Evolutionary conservation across 2,113 vertebrate species (phyloP), one percentile per base, ranked within the genome.

Genomic region (Hiodon tergisus): DNA sequence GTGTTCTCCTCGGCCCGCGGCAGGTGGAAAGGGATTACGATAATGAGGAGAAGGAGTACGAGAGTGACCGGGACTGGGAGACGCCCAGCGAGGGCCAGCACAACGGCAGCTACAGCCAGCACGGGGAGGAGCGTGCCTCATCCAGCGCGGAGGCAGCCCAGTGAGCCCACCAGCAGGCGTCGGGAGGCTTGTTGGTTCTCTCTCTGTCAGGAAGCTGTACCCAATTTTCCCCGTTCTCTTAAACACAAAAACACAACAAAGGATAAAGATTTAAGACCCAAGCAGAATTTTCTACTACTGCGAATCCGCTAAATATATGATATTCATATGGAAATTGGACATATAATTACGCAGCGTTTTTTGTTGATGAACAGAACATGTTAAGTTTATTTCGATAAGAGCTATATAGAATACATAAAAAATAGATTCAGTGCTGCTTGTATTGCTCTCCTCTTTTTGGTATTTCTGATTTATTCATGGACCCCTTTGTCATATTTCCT

Each of bases 81-180:
- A 69, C 82, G 81, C 78, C 78, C 2, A 81, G 83, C 5, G 75
- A 59, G 80, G 76, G 86, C 13, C 92, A 92, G 17, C 94, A 95
- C 71, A 98, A 98, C 3, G 96, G 95, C 68, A 95, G 90, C 86
- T 95, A 93, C 87, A 91, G 88, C 79, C 87, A 86, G 57, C 90
- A 88, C 70, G 89, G 91, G 14, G 90, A 93, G 13, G 77, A 85
- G 5, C 10, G 52, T 8, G 11, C 5, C 13, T 14, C 13, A 13
- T 2, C 67, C n/a, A 53, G 58, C 58, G 8, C 58, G 9, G 58
- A 59, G 58, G 58, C 7, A 1, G 58, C 58, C 9, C 9, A 59
- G 58, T 59, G 58, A 59, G 58, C 58, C 9, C 58, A 13, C 31
- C 31, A 31, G 31, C 31, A 31, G 31, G 31, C 31, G 31, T 31